Evolutionary conservation across 2,888 invertebrate species (phyloP), one percentile per base, ranked within the genome.

Genomic region (Cheilosia variabilis): DNA sequence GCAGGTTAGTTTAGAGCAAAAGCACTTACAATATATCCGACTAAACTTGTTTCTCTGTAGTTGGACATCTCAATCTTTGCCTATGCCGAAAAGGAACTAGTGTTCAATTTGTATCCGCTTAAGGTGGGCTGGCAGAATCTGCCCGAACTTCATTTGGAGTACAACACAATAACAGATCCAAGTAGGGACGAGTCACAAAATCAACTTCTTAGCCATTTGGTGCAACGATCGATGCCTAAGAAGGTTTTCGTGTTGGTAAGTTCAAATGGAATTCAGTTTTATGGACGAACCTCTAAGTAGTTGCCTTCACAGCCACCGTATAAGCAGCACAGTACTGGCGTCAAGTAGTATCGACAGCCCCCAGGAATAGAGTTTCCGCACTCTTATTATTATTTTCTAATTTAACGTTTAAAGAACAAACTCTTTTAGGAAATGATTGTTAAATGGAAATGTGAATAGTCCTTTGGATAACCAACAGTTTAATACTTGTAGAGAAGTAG

Each of bases 1-100:
- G 93, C 97, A 98, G 94, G 96, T 96, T 90, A 78, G 79, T 24
- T 24, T 0, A 55, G 0, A 17, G 9, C 13, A 1, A 31, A 17
- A n/a, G 4, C 22, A 50, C 13, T 4, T 37, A 27, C n/a, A 50
- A 4, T 43, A 10, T n/a, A 1, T 27, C 78, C 13, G 4, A 37
- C 13, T 37, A 4, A 13, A 13, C 4, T 13, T 37, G 4, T 13
- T 37, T n/a, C 0, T 27, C 77, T 37, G 22, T 63, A 92, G 92
- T 87, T 92, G 73, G 92, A 92, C 81, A 89, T 92, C 66, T 92
- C 92, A 13, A 91, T 92, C 57, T 92, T 91, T 89, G 90, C 92
- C 7, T 90, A 90, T 82, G 90, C 91, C 65, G 91, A 91, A 82
- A 91, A 91, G 82, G 91, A 91, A 72, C 87, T 92, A 57, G 90